phyloP scores from a whole-genome alignment of 1,140 invertebrate species.

The Parapsyche elsis region DNA sequence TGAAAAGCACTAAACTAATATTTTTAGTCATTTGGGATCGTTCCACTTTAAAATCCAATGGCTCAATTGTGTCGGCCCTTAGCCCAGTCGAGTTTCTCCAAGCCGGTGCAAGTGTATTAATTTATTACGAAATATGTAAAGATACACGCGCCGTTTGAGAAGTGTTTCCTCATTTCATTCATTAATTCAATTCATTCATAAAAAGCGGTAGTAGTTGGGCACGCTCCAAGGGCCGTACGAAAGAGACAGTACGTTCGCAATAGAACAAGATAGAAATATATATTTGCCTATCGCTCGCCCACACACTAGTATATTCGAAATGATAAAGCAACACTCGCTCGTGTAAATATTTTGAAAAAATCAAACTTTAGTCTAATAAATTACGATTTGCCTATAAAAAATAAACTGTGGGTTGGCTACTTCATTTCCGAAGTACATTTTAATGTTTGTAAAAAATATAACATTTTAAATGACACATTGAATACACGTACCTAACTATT shows the following conservation, averaged over 20 bases:
- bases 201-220: conserved; percentile 44
- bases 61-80: too few relatives aligned
- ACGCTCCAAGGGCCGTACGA: conserved; percentile 30
- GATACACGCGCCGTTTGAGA: neutral
- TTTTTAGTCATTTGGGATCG: too few relatives aligned
- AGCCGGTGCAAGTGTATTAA: conserved; percentile 42
- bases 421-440: too few relatives aligned
- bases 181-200: conserved; percentile 57
- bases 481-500: too few relatives aligned
- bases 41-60: too few relatives aligned
- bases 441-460: too few relatives aligned
- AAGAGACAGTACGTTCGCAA: neutral
- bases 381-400: too few relatives aligned
- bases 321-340: neutral
- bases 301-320: neutral
- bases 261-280: neutral
- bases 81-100: conserved; percentile 27
- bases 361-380: too few relatives aligned
- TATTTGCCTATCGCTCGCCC: neutral
- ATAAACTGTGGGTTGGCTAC: too few relatives aligned
- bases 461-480: too few relatives aligned
- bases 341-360: too few relatives aligned
- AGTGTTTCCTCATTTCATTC: conserved; percentile 56
- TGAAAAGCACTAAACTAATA: too few relatives aligned
- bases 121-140: conserved; percentile 53